A percentile compares a stretch with the other conserved stretches of the same genome.
phyloP scores from a whole-genome alignment of 2,113 vertebrate genomes.

The Oriolus oriolus region DNA sequence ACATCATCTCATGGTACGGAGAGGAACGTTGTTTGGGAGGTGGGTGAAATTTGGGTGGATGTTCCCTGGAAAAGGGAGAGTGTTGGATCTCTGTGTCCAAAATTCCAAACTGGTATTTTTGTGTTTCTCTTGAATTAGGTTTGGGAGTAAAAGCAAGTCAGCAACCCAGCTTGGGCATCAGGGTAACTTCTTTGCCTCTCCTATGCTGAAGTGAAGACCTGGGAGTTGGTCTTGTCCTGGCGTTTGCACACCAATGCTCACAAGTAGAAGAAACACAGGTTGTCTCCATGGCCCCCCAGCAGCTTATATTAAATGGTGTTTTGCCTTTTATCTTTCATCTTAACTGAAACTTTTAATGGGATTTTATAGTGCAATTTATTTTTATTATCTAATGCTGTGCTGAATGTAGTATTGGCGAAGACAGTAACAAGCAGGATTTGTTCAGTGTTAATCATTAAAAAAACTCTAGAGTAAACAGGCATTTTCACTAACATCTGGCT shows the following conservation, averaged over 20 bases:
- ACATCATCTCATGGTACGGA: accelerated
- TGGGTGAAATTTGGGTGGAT: background rate
- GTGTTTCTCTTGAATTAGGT: constrained; percentile 73
- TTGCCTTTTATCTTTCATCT: constrained; percentile 48
- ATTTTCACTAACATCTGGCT: background rate
- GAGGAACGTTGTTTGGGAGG: background rate
- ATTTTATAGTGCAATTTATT: constrained; percentile 67
- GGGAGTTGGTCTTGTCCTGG: background rate
- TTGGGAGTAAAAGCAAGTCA: constrained; percentile 91
- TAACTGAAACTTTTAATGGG: constrained; percentile 57
- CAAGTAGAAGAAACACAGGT: background rate
- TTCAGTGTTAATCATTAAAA: background rate
- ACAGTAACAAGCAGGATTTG: background rate
- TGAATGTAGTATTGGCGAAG: background rate
- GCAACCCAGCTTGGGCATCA: constrained; percentile 75
- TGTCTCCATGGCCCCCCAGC: background rate
- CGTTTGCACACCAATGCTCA: background rate
- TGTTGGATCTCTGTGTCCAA: background rate
- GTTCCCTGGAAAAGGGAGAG: no score
- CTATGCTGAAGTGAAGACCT: constrained; percentile 80
- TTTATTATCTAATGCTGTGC: constrained; percentile 31
- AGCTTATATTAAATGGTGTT: background rate
- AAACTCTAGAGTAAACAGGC: background rate
- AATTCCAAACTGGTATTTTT: background rate
- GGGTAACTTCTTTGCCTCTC: constrained; percentile 91